Evolutionary conservation across 2,888 invertebrate species (phyloP).

Genomic region (Epirrita christyi): DNA sequence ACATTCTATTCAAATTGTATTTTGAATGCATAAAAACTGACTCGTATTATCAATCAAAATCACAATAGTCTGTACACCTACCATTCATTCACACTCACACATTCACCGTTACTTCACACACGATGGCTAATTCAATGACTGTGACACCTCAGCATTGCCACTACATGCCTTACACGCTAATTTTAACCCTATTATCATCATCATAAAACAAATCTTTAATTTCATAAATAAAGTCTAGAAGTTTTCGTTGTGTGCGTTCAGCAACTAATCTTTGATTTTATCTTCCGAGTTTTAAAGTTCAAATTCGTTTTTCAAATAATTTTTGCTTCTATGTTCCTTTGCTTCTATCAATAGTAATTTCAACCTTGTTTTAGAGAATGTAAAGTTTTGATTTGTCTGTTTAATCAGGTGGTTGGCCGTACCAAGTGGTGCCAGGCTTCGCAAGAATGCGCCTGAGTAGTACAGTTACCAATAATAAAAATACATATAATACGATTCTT

Average conservation of each 20-base stretch:
- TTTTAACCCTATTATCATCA: constrained; percentile 32
- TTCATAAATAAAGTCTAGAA: constrained; percentile 19
- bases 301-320: constrained; percentile 45
- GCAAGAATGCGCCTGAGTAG: constrained; percentile 64
- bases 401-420: constrained; percentile 47
- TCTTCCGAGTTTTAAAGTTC: constrained; percentile 49
- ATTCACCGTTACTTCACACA: constrained; percentile 53
- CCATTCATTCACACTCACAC: constrained; percentile 47
- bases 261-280: constrained; percentile 49
- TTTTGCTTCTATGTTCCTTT: constrained; percentile 15
- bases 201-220: constrained; percentile 19
- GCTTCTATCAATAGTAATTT: constrained; percentile 34
- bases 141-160: constrained; percentile 42
- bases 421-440: constrained; percentile 73
- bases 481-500: constrained; percentile 16
- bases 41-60: constrained; percentile 44
- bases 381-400: constrained; percentile 46
- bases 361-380: constrained; percentile 32
- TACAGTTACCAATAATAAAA: constrained; percentile 47
- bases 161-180: constrained; percentile 27
- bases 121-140: constrained; percentile 49
- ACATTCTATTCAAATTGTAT: constrained; percentile 9
- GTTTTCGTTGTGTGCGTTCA: constrained; percentile 30
- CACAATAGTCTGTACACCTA: constrained; percentile 43
- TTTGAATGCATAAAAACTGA: constrained; percentile 18